Conservation (phyloP, 2,113 vertebrate species). For the Polypterus senegalus region DNA sequence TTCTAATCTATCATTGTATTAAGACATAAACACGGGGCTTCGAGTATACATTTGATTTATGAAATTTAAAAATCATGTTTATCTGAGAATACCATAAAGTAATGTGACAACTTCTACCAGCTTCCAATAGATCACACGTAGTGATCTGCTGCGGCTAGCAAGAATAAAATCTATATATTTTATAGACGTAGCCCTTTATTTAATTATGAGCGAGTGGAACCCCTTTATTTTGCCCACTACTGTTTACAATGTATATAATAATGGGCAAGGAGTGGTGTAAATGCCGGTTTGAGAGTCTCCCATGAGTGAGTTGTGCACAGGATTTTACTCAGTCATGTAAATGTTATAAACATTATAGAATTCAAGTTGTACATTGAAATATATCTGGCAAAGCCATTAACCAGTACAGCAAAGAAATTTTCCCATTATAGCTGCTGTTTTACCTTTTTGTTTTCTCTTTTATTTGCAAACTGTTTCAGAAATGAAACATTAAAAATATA, state of each 20-base stretch:
- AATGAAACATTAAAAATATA: constrained; percentile 59
- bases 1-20: too few species aligned
- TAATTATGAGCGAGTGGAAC: too few species aligned
- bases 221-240: constrained; percentile 50
- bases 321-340: constrained; percentile 53
- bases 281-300: constrained; percentile 50
- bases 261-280: constrained; percentile 57
- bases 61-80: too few species aligned
- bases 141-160: too few species aligned
- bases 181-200: too few species aligned
- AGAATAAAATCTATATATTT: too few species aligned
- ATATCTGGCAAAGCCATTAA: constrained; percentile 40
- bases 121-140: too few species aligned
- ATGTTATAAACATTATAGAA: constrained; percentile 36
- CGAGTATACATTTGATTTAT: too few species aligned
- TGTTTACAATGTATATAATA: constrained; percentile 88
- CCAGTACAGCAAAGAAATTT: constrained; percentile 46
- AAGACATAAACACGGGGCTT: too few species aligned
- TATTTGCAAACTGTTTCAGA: constrained; percentile 45
- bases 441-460: constrained; percentile 43
- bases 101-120: too few species aligned
- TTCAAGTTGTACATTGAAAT: constrained; percentile 42
- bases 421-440: constrained; percentile 34
- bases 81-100: too few species aligned
- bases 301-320: constrained; percentile 40